phyloP scores from a whole-genome alignment of 2,888 invertebrate genomes.

The Hydriomena furcata region DNA sequence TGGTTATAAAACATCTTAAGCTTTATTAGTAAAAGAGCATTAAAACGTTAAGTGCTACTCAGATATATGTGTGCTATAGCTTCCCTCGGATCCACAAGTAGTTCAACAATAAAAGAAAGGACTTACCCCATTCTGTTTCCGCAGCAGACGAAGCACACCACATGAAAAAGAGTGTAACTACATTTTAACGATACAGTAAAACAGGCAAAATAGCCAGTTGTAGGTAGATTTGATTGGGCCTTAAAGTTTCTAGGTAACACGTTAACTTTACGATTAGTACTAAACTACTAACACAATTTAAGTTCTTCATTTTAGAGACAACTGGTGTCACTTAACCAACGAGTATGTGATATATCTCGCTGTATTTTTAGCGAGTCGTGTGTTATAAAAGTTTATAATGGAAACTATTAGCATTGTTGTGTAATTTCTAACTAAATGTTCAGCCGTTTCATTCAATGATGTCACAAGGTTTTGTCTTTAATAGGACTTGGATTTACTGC shows the following conservation, averaged over 20 bases:
- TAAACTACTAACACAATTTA: constrained; percentile 18
- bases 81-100: constrained; percentile 69
- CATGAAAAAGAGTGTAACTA: constrained; percentile 79
- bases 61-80: constrained; percentile 45
- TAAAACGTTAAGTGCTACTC: constrained; percentile 47
- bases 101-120: constrained; percentile 57
- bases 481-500: no score
- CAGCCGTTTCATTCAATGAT: no score
- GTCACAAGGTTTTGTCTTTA: no score
- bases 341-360: neutral
- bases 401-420: no score
- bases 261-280: constrained; percentile 46
- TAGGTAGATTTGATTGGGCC: constrained; percentile 67
- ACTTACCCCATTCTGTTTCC: constrained; percentile 85
- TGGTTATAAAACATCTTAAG: constrained; percentile 45
- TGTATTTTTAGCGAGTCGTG: neutral
- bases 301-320: constrained; percentile 19
- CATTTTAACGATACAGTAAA: constrained; percentile 74
- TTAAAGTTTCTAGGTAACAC: constrained; percentile 64
- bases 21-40: constrained; percentile 49
- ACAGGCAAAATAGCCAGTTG: constrained; percentile 57
- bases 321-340: neutral
- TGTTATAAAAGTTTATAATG: neutral
- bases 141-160: constrained; percentile 61
- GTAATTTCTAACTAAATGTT: no score